phyloP scores from a whole-genome alignment of 2,113 vertebrate genomes.

The Pteruthius melanotis region DNA sequence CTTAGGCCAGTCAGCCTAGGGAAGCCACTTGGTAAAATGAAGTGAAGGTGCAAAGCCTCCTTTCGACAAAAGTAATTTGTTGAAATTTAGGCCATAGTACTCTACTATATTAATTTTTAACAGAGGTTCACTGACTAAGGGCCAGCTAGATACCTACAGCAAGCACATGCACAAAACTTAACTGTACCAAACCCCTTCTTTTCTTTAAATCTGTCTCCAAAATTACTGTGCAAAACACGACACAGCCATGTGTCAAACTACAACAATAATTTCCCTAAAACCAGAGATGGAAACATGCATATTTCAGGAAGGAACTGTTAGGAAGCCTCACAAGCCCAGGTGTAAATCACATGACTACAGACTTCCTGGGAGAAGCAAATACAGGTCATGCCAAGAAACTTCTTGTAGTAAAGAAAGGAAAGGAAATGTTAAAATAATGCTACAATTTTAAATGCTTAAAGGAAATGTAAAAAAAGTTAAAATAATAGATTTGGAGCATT shows the following conservation, averaged over 20 bases:
- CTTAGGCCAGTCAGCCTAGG: not conserved
- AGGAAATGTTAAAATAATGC: not conserved
- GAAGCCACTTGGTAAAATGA: not conserved
- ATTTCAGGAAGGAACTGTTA: not conserved
- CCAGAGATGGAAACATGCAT: not conserved
- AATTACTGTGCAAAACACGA: not conserved
- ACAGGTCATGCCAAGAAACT: not conserved
- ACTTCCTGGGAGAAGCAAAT: not conserved
- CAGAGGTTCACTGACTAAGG: not conserved
- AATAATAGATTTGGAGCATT: not conserved
- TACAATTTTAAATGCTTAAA: too few species aligned
- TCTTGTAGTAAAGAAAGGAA: not conserved
- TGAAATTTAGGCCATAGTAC: too few species aligned
- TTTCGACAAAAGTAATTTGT: not conserved
- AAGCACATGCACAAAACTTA: not conserved
- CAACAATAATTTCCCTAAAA: not conserved
- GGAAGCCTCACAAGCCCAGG: not conserved
- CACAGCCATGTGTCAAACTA: not conserved
- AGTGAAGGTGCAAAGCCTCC: not conserved
- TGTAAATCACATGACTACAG: not conserved
- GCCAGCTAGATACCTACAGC: not conserved
- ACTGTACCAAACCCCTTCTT: not conserved
- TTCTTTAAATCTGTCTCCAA: not conserved
- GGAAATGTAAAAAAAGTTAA: too few species aligned
- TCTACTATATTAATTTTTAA: not conserved